These are phyloP conservation scores for Arctocebus calabarensis DNA, from an alignment of 2,797 vertebrate species.

Conservation along the genomic window DNA sequence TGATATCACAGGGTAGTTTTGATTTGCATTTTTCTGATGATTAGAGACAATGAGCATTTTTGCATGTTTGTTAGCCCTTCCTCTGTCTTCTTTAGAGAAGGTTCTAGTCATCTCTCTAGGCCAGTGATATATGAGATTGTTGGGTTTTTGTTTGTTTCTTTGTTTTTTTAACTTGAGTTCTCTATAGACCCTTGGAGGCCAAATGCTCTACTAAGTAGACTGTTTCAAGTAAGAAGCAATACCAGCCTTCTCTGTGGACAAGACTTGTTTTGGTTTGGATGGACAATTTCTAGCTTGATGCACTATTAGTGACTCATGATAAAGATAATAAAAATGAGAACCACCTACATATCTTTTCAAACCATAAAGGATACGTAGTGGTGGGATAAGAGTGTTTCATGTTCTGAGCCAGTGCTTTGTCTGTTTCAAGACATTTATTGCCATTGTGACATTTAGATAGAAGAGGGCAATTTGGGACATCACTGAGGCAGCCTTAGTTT, in stretches of 20 bases:
- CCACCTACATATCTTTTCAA: neutral
- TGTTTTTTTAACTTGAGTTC: too few relatives aligned
- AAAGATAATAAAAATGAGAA: constrained; percentile 48
- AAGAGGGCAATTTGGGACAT: neutral
- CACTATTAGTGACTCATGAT: constrained; percentile 31
- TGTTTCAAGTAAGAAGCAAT: neutral
- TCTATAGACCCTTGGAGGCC: neutral
- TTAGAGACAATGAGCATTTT: too few relatives aligned
- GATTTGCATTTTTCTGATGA: too few relatives aligned
- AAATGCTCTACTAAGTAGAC: neutral
- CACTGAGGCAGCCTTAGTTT: neutral
- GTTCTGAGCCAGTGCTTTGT: neutral
- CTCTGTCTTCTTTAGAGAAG: too few relatives aligned
- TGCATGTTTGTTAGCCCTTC: too few relatives aligned
- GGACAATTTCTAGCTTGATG: neutral
- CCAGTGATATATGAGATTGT: too few relatives aligned
- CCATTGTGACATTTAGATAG: neutral
- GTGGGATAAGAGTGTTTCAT: neutral
- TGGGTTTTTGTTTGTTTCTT: too few relatives aligned
- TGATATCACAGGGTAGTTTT: too few relatives aligned
- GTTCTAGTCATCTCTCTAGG: too few relatives aligned
- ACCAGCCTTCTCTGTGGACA: neutral
- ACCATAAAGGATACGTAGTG: neutral
- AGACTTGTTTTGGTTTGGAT: constrained; percentile 35
- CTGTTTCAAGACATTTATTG: neutral